These are phyloP conservation scores for Delphinapterus leucas DNA, from an alignment of 2,113 vertebrate genomes.

Conservation along the genomic window DNA sequence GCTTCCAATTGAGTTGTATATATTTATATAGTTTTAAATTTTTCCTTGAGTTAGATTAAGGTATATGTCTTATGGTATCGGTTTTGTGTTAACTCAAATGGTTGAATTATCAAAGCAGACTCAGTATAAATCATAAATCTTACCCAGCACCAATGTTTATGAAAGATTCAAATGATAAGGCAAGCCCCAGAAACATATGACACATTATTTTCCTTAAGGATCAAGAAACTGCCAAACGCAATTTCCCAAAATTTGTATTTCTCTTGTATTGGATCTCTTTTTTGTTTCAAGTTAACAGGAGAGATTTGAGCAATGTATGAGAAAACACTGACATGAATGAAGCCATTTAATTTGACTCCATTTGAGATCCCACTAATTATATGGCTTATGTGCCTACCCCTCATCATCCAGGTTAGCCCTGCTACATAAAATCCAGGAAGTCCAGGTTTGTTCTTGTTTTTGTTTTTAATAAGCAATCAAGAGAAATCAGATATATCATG, in stretches of 20 bases:
- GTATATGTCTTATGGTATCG: background rate
- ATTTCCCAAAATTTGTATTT: background rate
- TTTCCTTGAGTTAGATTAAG: background rate
- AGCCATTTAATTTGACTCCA: background rate
- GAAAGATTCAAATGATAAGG: background rate
- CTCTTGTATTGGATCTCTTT: background rate
- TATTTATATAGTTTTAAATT: background rate
- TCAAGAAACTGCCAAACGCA: background rate
- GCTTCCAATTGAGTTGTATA: background rate
- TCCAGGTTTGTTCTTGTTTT: background rate
- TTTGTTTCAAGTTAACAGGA: background rate
- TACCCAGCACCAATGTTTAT: background rate
- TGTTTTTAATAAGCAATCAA: background rate
- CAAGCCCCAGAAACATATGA: background rate
- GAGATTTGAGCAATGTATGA: background rate
- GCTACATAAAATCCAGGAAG: background rate
- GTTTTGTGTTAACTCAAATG: background rate
- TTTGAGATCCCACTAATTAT: background rate
- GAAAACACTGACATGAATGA: background rate
- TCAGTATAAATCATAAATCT: background rate
- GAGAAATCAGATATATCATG: background rate
- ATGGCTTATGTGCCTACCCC: background rate
- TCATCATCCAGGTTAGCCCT: background rate
- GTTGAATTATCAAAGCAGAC: background rate
- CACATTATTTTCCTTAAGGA: background rate